Percentiles rank a stretch among this genome's conserved stretches.
These are phyloP conservation scores for Lepidocyrtoides sp. DNA, from an alignment of 2,888 invertebrate species.

Conservation along the genomic window DNA sequence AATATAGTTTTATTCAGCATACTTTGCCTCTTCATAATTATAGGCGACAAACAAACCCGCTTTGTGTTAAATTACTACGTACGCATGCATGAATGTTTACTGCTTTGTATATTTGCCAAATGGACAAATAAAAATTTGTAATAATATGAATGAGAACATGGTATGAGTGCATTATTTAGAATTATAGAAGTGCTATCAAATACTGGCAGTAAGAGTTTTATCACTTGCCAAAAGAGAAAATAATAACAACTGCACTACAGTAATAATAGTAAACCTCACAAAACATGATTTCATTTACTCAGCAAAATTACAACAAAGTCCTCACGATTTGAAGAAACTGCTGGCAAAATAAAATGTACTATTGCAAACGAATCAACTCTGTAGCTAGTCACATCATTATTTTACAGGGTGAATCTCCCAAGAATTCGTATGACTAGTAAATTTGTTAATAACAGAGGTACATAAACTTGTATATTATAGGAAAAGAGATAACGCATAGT, in stretches of 20 bases:
- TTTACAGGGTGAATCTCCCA: background rate
- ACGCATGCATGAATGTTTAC: too few species aligned
- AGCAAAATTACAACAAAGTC: background rate
- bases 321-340: background rate
- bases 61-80: too few species aligned
- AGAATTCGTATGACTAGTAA: background rate
- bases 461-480: too few species aligned
- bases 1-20: too few species aligned
- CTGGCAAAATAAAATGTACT: background rate
- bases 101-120: background rate
- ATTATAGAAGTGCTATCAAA: background rate
- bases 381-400: conserved; percentile 1
- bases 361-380: too few species aligned
- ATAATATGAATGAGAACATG: background rate
- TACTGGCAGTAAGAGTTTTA: background rate
- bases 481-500: too few species aligned
- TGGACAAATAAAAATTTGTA: background rate
- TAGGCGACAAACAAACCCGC: too few species aligned
- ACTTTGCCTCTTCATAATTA: too few species aligned
- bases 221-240: conserved; percentile 6
- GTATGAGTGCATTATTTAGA: background rate
- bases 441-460: too few species aligned
- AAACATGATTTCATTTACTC: background rate
- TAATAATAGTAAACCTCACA: background rate
- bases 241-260: background rate